phyloP scores from a whole-genome alignment of 2,113 vertebrate species.

The Opisthocomus hoazin region DNA sequence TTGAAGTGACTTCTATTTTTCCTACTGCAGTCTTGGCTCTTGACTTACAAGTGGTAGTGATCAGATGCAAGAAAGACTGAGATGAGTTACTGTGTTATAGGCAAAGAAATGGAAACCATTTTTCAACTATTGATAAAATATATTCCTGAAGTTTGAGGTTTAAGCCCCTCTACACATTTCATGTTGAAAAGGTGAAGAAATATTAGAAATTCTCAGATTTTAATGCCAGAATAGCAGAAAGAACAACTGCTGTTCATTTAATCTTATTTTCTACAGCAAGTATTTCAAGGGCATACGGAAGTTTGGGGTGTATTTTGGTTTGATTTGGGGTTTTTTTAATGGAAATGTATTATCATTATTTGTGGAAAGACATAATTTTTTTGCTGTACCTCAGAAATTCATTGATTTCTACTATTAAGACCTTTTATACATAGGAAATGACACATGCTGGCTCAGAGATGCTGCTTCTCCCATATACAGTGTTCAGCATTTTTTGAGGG shows the following conservation, averaged over 20 bases:
- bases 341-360: neutral
- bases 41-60: neutral
- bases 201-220: neutral
- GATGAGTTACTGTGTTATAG: neutral
- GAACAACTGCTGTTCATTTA: neutral
- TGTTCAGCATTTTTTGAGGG: neutral
- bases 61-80: neutral
- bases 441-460: neutral
- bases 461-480: neutral
- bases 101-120: neutral
- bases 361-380: neutral
- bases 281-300: neutral
- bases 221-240: neutral
- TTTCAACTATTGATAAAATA: neutral
- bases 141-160: neutral
- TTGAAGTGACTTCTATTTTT: conserved; percentile 15
- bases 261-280: neutral
- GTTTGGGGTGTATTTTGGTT: neutral
- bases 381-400: neutral
- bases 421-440: neutral
- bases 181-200: neutral
- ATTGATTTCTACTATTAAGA: neutral
- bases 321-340: neutral
- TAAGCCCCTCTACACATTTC: neutral
- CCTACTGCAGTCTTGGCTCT: neutral